Evolutionary conservation across 1,140 invertebrate species (phyloP), one percentile per base, ranked within the genome.

Genomic region (Oscheius sp.): DNA sequence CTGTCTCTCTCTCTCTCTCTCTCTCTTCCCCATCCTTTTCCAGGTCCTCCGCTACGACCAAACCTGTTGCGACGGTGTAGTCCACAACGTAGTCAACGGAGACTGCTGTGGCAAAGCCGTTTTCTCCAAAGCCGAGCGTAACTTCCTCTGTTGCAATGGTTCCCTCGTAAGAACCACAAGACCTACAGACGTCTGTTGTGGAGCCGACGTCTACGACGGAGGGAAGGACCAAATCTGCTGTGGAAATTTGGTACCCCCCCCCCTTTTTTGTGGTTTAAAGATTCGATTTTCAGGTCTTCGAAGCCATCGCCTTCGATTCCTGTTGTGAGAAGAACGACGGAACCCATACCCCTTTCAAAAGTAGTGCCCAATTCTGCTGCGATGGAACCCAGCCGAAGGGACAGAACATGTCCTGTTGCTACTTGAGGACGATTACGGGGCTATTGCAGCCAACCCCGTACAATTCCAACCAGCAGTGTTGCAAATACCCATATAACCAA

Each of bases 61-160:
- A 26, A 55, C 49, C 7, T 55, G 49, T 55, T 55, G 49, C 23
- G 49, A 55, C 23, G 49, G 49, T 13, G 49, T 55, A 4, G 49
- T 55, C 7, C 49, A 55, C 28, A 55, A 55, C 23, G 49, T 55
- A 4, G 23, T 55, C 7, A 55, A 55, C 23, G 49, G 49, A 55
- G 49, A 55, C 49, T 55, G 49, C 28, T 55, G 49, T 55, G 49
- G 49, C 7, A 7, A 55, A 26, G 49, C 49, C 49, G 49, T 55
- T 26, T 55, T 20, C 23, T 20, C 23, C 7, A 55, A 23, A 55
- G 49, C 49, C 7, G 49, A 55, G 7, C 7, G 49, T 4, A 13
- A 15, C 7, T 13, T 55, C 7, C 49, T 55, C 49, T 55, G 49
- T 23, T 55, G 49, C 49, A 55, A 55, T 23, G 49, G 49, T 7